Conservation (phyloP, 2,888 invertebrate species). For the Andrena flavipes region DNA sequence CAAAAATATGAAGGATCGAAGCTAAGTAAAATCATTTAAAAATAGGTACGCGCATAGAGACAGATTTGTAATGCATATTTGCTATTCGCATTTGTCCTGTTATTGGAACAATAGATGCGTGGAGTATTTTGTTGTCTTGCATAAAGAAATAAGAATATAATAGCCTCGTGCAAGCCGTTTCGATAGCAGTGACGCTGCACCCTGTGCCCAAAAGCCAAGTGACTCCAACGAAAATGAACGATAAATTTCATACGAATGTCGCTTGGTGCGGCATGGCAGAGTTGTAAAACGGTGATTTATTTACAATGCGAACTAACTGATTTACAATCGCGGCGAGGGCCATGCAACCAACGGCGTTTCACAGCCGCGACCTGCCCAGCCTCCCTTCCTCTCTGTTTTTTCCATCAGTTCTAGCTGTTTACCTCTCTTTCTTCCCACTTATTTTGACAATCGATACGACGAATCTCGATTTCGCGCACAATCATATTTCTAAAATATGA, state of each 20-base stretch:
- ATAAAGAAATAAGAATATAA: slow-evolving; percentile 19
- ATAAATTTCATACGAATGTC: slow-evolving; percentile 83
- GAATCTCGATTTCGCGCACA: not conserved
- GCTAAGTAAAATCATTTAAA: not conserved
- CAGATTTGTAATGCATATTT: not conserved
- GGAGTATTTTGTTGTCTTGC: not conserved
- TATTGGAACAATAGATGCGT: not conserved
- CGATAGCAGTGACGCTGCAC: not conserved
- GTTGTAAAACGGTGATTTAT: slow-evolving; percentile 84
- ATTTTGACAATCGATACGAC: slow-evolving; percentile 28
- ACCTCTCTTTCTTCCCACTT: slow-evolving; percentile 14
- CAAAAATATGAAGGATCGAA: not conserved
- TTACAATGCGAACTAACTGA: slow-evolving; percentile 84
- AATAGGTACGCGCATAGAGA: not conserved
- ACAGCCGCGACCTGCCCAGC: slow-evolving; percentile 67
- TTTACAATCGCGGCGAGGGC: slow-evolving; percentile 80
- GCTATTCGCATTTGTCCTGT: not conserved
- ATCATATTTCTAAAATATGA: not conserved
- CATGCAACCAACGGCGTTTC: slow-evolving; percentile 69
- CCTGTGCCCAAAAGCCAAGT: slow-evolving; percentile 56
- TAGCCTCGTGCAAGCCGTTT: slow-evolving; percentile 7
- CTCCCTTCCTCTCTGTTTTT: slow-evolving; percentile 48
- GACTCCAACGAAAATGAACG: slow-evolving; percentile 78
- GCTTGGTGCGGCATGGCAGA: slow-evolving; percentile 76
- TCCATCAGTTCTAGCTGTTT: slow-evolving; percentile 48